Evolutionary conservation across 1,140 invertebrate species (phyloP).

Genomic region (Phocides pigmalion): DNA sequence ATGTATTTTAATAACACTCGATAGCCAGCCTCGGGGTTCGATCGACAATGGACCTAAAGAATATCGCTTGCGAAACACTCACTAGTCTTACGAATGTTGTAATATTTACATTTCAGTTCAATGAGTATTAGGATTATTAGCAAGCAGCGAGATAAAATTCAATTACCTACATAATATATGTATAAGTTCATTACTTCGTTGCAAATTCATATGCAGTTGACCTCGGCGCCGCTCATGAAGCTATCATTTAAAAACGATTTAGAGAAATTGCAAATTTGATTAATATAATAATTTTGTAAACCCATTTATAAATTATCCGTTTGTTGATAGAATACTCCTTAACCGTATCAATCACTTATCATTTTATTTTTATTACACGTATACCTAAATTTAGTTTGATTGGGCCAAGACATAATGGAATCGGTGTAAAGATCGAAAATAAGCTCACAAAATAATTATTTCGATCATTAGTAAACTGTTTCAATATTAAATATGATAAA

Average conservation of each 20-base stretch:
- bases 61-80: slow-evolving; percentile 23
- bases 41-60: slow-evolving; percentile 42
- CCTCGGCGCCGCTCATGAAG: slow-evolving; percentile 19
- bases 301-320: slow-evolving; percentile 1
- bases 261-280: slow-evolving; percentile 32
- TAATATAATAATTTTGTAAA: slow-evolving; percentile 9
- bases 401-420: too few species aligned
- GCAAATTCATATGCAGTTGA: slow-evolving; percentile 22
- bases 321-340: slow-evolving; percentile 13
- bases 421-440: too few species aligned
- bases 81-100: slow-evolving; percentile 22
- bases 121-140: slow-evolving; percentile 32
- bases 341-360: background rate
- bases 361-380: background rate
- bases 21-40: slow-evolving; percentile 36
- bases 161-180: slow-evolving; percentile 30
- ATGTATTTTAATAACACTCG: slow-evolving; percentile 37
- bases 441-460: too few species aligned
- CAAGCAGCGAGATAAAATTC: slow-evolving; percentile 30
- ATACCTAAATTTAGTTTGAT: background rate
- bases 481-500: too few species aligned
- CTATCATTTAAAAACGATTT: slow-evolving; percentile 35
- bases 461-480: too few species aligned
- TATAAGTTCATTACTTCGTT: slow-evolving; percentile 30
- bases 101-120: slow-evolving; percentile 32